Conservation (phyloP, 2,797 vertebrate genomes). For the Semaprochilodus insignis region DNA sequence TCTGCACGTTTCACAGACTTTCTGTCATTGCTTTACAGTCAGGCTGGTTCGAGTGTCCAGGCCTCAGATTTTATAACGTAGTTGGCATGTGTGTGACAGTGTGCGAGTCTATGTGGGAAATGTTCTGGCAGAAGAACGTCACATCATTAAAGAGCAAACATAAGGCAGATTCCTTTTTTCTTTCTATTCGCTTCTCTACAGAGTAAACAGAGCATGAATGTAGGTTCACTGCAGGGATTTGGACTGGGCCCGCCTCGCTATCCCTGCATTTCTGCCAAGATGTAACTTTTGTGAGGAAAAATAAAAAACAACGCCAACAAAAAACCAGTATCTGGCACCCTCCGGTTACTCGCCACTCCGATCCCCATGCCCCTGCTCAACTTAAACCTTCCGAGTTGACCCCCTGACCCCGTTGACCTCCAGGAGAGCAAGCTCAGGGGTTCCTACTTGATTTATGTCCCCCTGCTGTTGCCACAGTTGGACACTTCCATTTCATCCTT, state of each 20-base stretch:
- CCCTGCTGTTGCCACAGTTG: constrained; percentile 89
- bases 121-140: constrained; percentile 70
- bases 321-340: constrained; percentile 53
- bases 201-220: constrained; percentile 36
- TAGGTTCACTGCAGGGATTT: constrained; percentile 14
- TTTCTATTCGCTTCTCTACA: constrained; percentile 53
- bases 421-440: constrained; percentile 83
- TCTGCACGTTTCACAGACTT: constrained; percentile 40
- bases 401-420: constrained; percentile 87
- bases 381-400: constrained; percentile 77
- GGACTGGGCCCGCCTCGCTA: background rate
- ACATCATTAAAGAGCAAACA: constrained; percentile 60
- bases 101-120: constrained; percentile 57
- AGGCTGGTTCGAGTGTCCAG: constrained; percentile 42
- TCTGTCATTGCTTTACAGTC: constrained; percentile 34
- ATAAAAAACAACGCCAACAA: too few species aligned
- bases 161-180: constrained; percentile 58
- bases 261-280: constrained; percentile 19
- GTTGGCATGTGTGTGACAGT: constrained; percentile 52
- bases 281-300: constrained; percentile 35
- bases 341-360: constrained; percentile 49
- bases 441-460: constrained; percentile 96
- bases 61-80: constrained; percentile 62
- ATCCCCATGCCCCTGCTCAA: constrained; percentile 66
- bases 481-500: constrained; percentile 96